Evolutionary conservation across 2,113 vertebrate species (phyloP).

Genomic region (Elephas maximus): DNA sequence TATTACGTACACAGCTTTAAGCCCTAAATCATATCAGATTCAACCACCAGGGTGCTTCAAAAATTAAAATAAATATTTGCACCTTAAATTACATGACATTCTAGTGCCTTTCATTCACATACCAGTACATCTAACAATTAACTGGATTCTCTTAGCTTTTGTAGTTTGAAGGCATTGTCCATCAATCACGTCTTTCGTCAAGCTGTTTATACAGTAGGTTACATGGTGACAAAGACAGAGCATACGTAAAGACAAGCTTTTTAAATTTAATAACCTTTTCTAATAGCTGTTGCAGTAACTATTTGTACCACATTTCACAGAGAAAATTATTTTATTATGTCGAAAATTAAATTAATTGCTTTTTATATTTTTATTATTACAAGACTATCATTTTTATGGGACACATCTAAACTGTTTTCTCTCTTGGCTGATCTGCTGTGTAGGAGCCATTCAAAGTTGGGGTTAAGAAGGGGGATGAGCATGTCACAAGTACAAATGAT

Average conservation of each 20-base stretch:
- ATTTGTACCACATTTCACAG: conserved; percentile 59
- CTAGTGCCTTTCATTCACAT: conserved; percentile 73
- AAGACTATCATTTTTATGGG: conserved; percentile 59
- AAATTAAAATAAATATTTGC: conserved; percentile 82
- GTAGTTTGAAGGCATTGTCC: conserved; percentile 81
- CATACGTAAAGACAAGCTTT: conserved; percentile 72
- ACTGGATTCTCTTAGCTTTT: conserved; percentile 79
- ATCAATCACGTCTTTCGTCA: conserved; percentile 81
- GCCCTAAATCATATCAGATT: conserved; percentile 67
- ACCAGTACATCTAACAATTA: conserved; percentile 76
- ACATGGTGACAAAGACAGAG: conserved; percentile 64
- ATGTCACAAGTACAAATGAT: conserved; percentile 63
- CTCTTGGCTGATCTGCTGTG: conserved; percentile 59
- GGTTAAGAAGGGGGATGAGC: neutral
- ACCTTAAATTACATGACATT: conserved; percentile 80
- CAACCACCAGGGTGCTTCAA: conserved; percentile 77
- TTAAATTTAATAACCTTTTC: conserved; percentile 83
- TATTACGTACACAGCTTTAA: conserved; percentile 3
- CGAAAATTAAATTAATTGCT: conserved; percentile 84
- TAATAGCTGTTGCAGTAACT: conserved; percentile 78
- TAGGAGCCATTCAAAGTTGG: conserved; percentile 24
- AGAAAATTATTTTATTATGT: conserved; percentile 78
- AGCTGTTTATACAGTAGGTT: conserved; percentile 81
- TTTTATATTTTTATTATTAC: conserved; percentile 80
- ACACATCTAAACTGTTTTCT: conserved; percentile 47